These are phyloP conservation scores for Drosophila mojavensis DNA, from an alignment of 1,140 invertebrate species.

Conservation along the genomic window DNA sequence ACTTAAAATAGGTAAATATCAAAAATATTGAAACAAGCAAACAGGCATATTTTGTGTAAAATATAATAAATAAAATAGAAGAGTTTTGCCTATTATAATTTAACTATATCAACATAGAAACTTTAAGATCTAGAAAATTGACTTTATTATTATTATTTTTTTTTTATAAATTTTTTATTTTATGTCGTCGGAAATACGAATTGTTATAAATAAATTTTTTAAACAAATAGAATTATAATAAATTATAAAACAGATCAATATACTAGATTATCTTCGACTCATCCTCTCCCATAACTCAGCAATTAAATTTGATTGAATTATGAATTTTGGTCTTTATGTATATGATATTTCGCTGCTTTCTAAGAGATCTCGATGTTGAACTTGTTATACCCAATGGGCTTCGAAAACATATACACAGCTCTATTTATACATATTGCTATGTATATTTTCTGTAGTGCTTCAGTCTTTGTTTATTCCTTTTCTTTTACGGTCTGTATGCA, in stretches of 20 bases:
- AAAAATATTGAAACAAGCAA: too few species aligned
- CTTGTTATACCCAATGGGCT: slow-evolving; percentile 16
- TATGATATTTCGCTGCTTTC: neutral
- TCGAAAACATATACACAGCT: slow-evolving; percentile 11
- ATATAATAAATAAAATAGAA: too few species aligned
- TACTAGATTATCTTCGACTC: too few species aligned
- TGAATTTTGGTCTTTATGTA: neutral
- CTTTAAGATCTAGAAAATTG: neutral
- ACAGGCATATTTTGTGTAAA: too few species aligned
- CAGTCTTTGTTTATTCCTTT: slow-evolving; percentile 42
- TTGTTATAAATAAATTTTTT: neutral
- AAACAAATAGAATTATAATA: too few species aligned
- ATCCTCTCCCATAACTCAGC: too few species aligned
- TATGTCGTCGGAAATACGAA: too few species aligned
- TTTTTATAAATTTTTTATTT: neutral
- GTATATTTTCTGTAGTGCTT: slow-evolving; percentile 13
- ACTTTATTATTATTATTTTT: neutral
- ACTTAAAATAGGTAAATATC: too few species aligned
- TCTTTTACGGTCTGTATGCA: slow-evolving; percentile 48
- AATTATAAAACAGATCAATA: too few species aligned
- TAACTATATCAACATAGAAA: neutral
- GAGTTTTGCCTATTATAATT: too few species aligned
- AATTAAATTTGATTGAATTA: neutral
- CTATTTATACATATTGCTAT: slow-evolving; percentile 20
- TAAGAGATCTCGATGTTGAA: slow-evolving; percentile 7